Base-by-base conservation (phyloP, 1,140 invertebrate species). In the Melipona quadrifasciata region DNA sequence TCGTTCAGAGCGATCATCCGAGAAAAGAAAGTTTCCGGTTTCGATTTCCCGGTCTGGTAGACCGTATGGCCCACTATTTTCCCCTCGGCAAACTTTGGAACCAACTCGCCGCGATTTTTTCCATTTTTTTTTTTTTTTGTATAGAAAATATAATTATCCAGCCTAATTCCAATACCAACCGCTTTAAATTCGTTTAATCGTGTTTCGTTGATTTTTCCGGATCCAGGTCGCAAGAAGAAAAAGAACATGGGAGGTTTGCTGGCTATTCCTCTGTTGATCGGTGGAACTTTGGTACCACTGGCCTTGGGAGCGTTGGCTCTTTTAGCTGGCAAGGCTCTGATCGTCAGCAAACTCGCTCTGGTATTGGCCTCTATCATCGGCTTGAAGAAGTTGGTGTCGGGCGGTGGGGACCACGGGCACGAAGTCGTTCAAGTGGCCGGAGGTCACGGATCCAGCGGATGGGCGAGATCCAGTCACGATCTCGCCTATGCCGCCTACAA, bases 331-430 rank as follows among this genome's bases (percentile, higher is more conserved):
- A 98, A 98, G 93, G 97, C 97, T 58, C 93, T 98, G 58, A 98
- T 98, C 89, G 96, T 98, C 72, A 97, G 97, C 90, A 98, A 98
- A 91, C 93, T 98, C 68, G 97, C 97, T 14, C 92, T 98, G 57
- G 97, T 97, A 0, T 93, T 98, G 39, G 97, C 97, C 55, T 97
- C 96, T 80, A 98, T 98, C 86, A 97, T 98, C 80, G 97, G 97
- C 1, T 94, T 98, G 89, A 98, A 98, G 95, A 98, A 98, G 91
- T 95, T 98, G 2, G 94, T 98, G 24, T 96, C 96, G 21, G 95
- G 96, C 10, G 95, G 95, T 47, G 95, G 95, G 53, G 95, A 96
- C 24, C 95, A 96, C 71, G 96, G 96, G 12, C 97, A 97, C 91
- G 97, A 97, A 82, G 95, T 95, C 3, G 97, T 97, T 10, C 97